These are phyloP conservation scores for Porites evermanni DNA, from an alignment of 92 coral and sea anemone species.

Conservation along the genomic window DNA sequence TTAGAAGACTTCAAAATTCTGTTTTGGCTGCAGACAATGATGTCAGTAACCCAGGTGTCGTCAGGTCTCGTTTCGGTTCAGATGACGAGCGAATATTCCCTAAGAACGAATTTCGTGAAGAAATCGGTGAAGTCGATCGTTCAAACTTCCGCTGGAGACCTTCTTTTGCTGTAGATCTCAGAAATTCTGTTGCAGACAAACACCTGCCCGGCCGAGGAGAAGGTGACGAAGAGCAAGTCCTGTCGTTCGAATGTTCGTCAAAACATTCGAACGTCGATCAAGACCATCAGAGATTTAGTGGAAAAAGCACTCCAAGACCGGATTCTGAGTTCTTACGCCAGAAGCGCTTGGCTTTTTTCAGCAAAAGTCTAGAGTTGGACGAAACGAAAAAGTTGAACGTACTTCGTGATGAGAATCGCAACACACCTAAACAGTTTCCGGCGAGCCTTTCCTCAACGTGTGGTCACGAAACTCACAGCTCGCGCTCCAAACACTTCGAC, in stretches of 20 bases:
- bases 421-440: background rate
- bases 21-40: slow-evolving; percentile 60
- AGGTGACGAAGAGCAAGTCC: background rate
- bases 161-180: background rate
- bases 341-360: slow-evolving; percentile 76
- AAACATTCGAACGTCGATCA: slow-evolving; percentile 20
- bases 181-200: background rate
- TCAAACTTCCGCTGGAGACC: background rate
- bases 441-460: background rate
- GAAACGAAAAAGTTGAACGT: background rate
- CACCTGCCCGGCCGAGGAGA: background rate
- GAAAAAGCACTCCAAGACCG: slow-evolving; percentile 46
- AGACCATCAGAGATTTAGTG: background rate
- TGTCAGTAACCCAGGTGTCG: slow-evolving; percentile 32
- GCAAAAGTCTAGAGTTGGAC: background rate
- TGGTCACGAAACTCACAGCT: background rate
- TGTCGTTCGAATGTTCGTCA: slow-evolving; percentile 32
- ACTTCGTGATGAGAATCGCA: background rate
- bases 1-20: slow-evolving; percentile 65
- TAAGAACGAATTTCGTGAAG: slow-evolving; percentile 2
- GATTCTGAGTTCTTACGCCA: slow-evolving; percentile 76
- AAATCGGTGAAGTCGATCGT: slow-evolving; percentile 13
- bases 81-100: slow-evolving; percentile 1
- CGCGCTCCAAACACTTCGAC: slow-evolving; percentile 4
- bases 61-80: slow-evolving; percentile 29